Percentiles rank a stretch among this genome's conserved stretches.
These are phyloP conservation scores for Alligator mississippiensis DNA, from an alignment of 2,113 vertebrate genomes.

Conservation along the genomic window DNA sequence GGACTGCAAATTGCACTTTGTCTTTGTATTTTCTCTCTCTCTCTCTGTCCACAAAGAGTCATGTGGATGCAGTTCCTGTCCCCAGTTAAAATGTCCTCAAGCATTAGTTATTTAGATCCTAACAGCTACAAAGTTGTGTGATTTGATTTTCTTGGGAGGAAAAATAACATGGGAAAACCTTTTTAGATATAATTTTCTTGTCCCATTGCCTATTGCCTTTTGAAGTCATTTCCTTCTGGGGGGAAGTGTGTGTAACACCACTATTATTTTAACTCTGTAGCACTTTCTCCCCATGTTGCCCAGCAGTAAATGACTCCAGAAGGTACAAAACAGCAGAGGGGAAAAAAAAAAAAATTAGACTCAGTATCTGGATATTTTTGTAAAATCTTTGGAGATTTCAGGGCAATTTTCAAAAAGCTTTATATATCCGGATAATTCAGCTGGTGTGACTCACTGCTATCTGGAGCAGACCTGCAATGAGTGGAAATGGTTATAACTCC, in stretches of 20 bases:
- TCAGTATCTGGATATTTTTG: background rate
- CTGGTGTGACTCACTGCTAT: background rate
- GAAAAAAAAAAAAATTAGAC: background rate
- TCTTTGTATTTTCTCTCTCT: no score
- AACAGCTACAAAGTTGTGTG: background rate
- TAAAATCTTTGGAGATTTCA: background rate
- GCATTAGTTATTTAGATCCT: background rate
- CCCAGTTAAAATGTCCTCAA: background rate
- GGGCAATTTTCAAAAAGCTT: background rate
- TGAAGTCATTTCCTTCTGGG: background rate
- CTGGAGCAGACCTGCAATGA: background rate
- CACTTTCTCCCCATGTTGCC: background rate
- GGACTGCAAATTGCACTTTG: background rate
- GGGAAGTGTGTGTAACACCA: background rate
- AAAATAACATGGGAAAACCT: background rate
- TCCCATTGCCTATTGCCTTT: background rate
- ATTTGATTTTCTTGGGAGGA: background rate
- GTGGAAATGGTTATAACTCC: background rate
- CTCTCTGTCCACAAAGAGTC: no score
- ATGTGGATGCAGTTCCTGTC: background rate
- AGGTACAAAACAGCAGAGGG: background rate
- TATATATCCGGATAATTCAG: background rate
- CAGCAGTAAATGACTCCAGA: background rate
- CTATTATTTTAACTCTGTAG: background rate
- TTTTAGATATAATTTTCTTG: constrained; percentile 4